phyloP scores from a whole-genome alignment of 2,113 vertebrate genomes.

The Indicator indicator region DNA sequence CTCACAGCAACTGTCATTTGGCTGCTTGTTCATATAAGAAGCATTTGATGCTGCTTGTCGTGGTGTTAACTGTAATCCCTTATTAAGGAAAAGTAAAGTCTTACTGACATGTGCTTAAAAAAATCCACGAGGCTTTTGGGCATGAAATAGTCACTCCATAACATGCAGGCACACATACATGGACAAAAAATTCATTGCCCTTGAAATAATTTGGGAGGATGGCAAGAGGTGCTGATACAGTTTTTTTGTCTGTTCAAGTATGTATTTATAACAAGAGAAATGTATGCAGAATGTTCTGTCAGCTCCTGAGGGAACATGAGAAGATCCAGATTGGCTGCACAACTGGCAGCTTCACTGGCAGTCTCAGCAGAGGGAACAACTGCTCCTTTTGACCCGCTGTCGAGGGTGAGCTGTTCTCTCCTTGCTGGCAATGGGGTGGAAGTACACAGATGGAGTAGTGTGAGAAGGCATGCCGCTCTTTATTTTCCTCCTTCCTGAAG shows the following conservation, averaged over 20 bases:
- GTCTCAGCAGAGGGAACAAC: slow-evolving; percentile 16
- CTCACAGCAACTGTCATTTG: slow-evolving; percentile 18
- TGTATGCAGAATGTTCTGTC: not conserved
- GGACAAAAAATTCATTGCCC: not conserved
- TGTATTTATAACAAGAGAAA: slow-evolving; percentile 32
- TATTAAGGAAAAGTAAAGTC: not conserved
- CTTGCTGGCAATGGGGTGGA: not conserved
- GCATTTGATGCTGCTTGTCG: not conserved
- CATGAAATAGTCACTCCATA: not conserved
- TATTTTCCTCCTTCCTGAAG: not conserved
- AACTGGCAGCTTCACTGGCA: slow-evolving; percentile 14
- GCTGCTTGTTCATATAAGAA: not conserved
- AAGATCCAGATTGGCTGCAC: slow-evolving; percentile 29
- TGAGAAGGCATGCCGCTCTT: not conserved
- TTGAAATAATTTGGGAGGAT: not conserved
- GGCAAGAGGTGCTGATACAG: not conserved
- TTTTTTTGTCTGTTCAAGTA: not conserved
- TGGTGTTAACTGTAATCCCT: slow-evolving; percentile 14
- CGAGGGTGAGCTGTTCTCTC: slow-evolving; percentile 7
- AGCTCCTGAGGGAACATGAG: slow-evolving; percentile 24
- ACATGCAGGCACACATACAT: not conserved
- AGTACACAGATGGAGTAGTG: not conserved
- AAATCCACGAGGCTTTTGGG: not conserved
- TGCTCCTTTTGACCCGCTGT: not conserved
- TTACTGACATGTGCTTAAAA: not conserved